Base-by-base conservation (phyloP, 2,113 vertebrate genomes). In the Callipepla squamata region DNA sequence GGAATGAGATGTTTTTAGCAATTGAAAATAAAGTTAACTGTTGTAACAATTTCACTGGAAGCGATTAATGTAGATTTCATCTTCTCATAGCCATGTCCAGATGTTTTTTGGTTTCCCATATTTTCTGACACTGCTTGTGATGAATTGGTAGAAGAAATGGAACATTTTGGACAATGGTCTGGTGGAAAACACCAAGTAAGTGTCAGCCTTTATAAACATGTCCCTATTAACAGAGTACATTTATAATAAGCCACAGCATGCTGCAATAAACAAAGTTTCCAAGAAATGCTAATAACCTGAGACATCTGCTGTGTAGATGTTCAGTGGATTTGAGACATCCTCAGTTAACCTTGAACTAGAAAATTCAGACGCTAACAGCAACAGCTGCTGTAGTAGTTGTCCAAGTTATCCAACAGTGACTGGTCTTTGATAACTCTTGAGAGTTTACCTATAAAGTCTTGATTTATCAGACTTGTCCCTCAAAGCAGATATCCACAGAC, bases 61-160 rank as follows among this genome's bases (percentile, higher is more conserved):
- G 26, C 38, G 19, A 7, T 26, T 2, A 19, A 42, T 25, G 8
- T 44, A 34, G 14, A 19, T 14, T 67, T 50, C 47, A 22, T 34
- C 36, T 81, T 76, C 12, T 66, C 7, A 38, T 95, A 99, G 99
- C 99, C 99, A 3, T 99, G 99, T 95, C 98, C 99, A 94, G 99
- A 99, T 98, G 99, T 99, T 28, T 99, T 99, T 97, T 99, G 99
- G 99, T 99, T 99, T 95, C 99, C 99, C 13, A 98, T 99, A 92
- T 98, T 99, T 96, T 98, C 99, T 44, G 98, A 98, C 72, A 84
- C 97, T 68, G 98, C 98, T 72, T 99, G 99, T 96, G 98, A 99
- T 95, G 98, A 99, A 89, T 47, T 99, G 59, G 98, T 99, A 6
- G 98, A 99, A 93, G 99, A 99, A 97, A 99, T 99, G 98, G 99